Evolutionary conservation across 2,113 vertebrate species (phyloP), one percentile per base, ranked within the genome.

Genomic region (Gymnorhina tibicen): DNA sequence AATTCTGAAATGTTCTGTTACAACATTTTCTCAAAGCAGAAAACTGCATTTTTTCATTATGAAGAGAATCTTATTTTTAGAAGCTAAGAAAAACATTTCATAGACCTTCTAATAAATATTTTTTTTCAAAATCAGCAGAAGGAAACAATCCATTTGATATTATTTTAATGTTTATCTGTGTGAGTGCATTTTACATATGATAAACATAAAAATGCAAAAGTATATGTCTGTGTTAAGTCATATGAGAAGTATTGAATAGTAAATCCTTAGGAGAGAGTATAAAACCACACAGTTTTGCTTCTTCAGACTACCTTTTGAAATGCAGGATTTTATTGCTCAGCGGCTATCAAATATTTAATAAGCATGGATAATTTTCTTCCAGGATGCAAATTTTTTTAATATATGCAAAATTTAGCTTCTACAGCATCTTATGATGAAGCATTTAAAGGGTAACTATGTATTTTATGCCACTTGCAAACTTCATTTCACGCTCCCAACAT

Each of bases 31-130:
- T 80, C 21, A 62, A 74, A 3, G 63, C 24, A 74, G 41, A 80
- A 77, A 4, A 28, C 1, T 6, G 1, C 3, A 28, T 42, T 64
- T 84, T 64, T 60, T 84, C 27, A 21, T 50, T 9, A 13, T 77
- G 77, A 70, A 80, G 27, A 66, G 18, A 89, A 39, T 3, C 4
- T 46, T 58, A 62, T 5, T 60, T 85, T 62, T 9, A 82, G 27
- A 47, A 87, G 8, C 2, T 67, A 89, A 70, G 9, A 72, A 92
- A 94, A 89, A 33, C 30, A 77, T 50, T 86, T 80, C 10, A 13
- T 76, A 68, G 22, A 21, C 1, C 5, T 14, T 9, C 7, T 2
- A 30, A 52, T 18, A 37, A 10, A 4, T 7, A 2, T 4, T 14
- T 26, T 67, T 72, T 72, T 79, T 44, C 5, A 32, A 50, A 87